These are phyloP conservation scores for Hirtodrosophila histrioides DNA, from an alignment of 2,888 invertebrate genomes.

Conservation along the genomic window DNA sequence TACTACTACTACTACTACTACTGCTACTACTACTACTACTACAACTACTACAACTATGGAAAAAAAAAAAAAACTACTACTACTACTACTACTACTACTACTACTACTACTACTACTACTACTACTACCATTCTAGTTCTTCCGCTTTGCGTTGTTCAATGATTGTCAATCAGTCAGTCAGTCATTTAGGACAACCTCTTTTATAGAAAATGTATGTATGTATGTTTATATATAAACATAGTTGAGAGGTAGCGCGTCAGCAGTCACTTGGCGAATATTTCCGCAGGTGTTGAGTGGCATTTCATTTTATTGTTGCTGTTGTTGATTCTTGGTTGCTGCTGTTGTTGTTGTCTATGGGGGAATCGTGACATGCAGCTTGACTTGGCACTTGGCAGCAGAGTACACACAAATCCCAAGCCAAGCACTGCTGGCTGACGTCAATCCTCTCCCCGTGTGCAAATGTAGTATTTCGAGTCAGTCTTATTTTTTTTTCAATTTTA, in stretches of 20 bases:
- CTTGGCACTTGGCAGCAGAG: slow-evolving; percentile 66
- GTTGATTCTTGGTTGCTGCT: slow-evolving; percentile 24
- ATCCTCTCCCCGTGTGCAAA: slow-evolving; percentile 11
- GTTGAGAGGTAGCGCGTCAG: slow-evolving; percentile 56
- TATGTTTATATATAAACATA: slow-evolving; percentile 28
- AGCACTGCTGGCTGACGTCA: slow-evolving; percentile 61
- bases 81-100: too few relatives aligned
- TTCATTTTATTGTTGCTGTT: slow-evolving; percentile 65
- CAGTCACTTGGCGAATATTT: slow-evolving; percentile 73
- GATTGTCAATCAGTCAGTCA: too few relatives aligned
- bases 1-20: too few relatives aligned
- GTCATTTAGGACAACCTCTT: too few relatives aligned
- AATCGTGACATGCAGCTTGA: slow-evolving; percentile 78
- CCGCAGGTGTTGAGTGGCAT: slow-evolving; percentile 79
- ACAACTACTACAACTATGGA: too few relatives aligned
- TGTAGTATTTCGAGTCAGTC: slow-evolving; percentile 5
- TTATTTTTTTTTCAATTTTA: slow-evolving; percentile 4
- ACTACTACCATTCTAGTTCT: too few relatives aligned
- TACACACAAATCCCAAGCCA: slow-evolving; percentile 44
- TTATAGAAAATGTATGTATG: slow-evolving; percentile 8
- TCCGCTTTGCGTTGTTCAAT: too few relatives aligned
- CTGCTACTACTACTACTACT: too few relatives aligned
- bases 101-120: too few relatives aligned
- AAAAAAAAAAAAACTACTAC: too few relatives aligned
- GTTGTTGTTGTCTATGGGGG: slow-evolving; percentile 56